Conservation (phyloP, 2,113 vertebrate genomes). For the Oreochromis aureus region DNA sequence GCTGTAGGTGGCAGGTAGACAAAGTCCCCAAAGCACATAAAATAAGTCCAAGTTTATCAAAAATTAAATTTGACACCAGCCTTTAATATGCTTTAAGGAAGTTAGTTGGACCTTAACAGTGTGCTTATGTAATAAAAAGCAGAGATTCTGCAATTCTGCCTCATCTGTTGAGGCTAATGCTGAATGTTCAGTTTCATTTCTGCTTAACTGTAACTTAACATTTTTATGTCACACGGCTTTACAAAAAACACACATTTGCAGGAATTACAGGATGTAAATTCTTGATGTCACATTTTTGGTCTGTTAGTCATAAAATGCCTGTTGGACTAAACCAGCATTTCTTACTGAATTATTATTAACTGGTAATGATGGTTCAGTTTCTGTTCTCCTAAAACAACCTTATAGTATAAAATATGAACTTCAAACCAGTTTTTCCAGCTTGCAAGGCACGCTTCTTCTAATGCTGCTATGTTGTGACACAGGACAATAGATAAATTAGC, state of each 20-base stretch:
- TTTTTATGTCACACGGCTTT: neutral
- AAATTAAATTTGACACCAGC: rapidly evolving
- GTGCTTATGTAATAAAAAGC: neutral
- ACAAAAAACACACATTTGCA: neutral
- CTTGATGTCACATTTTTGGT: neutral
- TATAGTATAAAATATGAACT: neutral
- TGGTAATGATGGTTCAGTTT: neutral
- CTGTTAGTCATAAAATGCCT: neutral
- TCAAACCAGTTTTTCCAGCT: neutral
- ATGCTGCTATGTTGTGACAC: neutral
- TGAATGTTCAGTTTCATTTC: neutral
- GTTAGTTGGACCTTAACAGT: neutral
- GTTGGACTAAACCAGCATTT: neutral
- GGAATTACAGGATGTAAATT: neutral
- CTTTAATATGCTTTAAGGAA: rapidly evolving
- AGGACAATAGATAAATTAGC: neutral
- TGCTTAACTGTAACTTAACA: neutral
- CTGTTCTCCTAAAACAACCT: neutral
- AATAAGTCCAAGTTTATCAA: neutral
- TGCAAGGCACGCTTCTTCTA: too few species aligned
- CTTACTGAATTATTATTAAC: neutral
- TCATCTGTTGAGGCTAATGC: rapidly evolving
- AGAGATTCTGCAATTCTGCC: neutral
- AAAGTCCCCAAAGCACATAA: neutral
- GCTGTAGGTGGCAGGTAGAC: neutral